phyloP scores from a whole-genome alignment of 2,888 invertebrate species.

The Parapristionchus giblindavisi region DNA sequence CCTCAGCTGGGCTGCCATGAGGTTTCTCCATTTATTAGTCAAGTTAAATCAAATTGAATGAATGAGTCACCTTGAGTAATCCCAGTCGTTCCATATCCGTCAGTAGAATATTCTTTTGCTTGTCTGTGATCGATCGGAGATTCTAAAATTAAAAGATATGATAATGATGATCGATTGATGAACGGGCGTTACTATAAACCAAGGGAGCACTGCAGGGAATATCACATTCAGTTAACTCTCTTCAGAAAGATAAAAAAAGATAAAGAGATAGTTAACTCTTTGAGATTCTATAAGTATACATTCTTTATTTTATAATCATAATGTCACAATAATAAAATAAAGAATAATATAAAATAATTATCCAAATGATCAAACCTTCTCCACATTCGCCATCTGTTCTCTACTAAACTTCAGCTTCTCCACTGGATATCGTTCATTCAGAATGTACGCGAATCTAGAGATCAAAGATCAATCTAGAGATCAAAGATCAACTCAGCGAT shows the following conservation, averaged over 20 bases:
- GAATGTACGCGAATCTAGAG: conserved; percentile 13
- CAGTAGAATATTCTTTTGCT: conserved; percentile 18
- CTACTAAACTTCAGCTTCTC: not conserved
- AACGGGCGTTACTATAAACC: not conserved
- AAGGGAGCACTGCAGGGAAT: too few relatives aligned
- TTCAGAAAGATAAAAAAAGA: not conserved
- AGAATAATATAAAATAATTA: not conserved
- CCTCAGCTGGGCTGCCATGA: too few relatives aligned
- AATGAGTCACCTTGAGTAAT: conserved; percentile 3
- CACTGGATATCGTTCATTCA: not conserved
- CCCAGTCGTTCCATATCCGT: conserved; percentile 22
- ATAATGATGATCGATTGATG: not conserved
- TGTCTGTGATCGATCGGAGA: not conserved
- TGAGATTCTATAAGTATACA: not conserved
- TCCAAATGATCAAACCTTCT: not conserved
- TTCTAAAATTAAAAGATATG: not conserved
- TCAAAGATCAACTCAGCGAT: not conserved
- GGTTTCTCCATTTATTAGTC: too few relatives aligned
- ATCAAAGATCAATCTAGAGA: not conserved
- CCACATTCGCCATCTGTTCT: conserved; percentile 20
- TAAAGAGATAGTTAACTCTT: too few relatives aligned
- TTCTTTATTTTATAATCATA: not conserved
- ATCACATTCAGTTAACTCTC: not conserved
- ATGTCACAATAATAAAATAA: not conserved
- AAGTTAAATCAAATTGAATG: not conserved